phyloP scores from a whole-genome alignment of 2,888 invertebrate species.

The Latheticus oryzae region DNA sequence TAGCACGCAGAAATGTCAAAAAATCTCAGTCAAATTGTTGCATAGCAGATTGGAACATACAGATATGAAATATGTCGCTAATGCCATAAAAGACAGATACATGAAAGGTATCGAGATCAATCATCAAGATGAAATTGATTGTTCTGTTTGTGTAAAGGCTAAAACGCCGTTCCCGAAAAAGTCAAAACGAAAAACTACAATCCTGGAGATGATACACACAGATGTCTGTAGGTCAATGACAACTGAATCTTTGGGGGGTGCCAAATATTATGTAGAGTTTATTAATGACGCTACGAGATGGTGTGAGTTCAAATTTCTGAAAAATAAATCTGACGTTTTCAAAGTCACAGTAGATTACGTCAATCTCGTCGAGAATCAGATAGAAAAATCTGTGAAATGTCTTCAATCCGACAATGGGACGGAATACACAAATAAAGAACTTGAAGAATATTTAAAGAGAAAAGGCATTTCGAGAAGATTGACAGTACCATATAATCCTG shows the following conservation, averaged over 20 bases:
- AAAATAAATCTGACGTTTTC: slow-evolving; percentile 46
- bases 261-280: slow-evolving; percentile 38
- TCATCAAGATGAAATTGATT: slow-evolving; percentile 4
- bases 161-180: slow-evolving; percentile 36
- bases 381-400: slow-evolving; percentile 36
- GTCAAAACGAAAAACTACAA: slow-evolving; percentile 30
- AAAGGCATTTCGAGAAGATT: slow-evolving; percentile 44
- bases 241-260: background rate
- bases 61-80: slow-evolving; percentile 17
- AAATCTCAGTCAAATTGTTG: slow-evolving; percentile 24
- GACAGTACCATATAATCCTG: slow-evolving; percentile 43
- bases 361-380: slow-evolving; percentile 47
- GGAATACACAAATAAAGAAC: slow-evolving; percentile 42
- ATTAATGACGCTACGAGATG: slow-evolving; percentile 49
- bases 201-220: slow-evolving; percentile 48
- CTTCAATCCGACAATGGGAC: slow-evolving; percentile 46
- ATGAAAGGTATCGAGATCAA: too few relatives aligned
- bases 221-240: slow-evolving; percentile 48
- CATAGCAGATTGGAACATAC: slow-evolving; percentile 42
- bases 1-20: background rate
- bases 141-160: slow-evolving; percentile 31
- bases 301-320: slow-evolving; percentile 46
- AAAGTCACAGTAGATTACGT: slow-evolving; percentile 42
- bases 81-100: background rate
- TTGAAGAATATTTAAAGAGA: slow-evolving; percentile 40